phyloP scores from a whole-genome alignment of 1,140 invertebrate genomes.

The Melanaphis sacchari region DNA sequence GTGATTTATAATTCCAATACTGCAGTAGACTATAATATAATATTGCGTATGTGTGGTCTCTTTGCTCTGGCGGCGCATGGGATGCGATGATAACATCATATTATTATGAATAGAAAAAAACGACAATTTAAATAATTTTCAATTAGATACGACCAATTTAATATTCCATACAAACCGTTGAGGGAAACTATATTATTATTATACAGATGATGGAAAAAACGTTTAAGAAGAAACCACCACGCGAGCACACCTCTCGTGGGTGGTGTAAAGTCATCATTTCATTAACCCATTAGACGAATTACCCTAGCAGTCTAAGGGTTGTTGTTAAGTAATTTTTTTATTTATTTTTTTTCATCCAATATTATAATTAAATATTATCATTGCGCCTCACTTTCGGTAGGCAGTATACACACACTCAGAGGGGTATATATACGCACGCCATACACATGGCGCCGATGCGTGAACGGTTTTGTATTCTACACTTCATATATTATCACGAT shows the following conservation, averaged over 20 bases:
- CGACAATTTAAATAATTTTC: constrained; percentile 24
- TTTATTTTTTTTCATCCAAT: not conserved
- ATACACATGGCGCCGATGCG: constrained; percentile 48
- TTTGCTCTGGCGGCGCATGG: not conserved
- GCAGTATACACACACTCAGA: not conserved
- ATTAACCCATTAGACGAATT: constrained; percentile 38
- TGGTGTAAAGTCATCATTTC: not conserved
- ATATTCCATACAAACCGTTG: not conserved
- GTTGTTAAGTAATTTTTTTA: constrained; percentile 26
- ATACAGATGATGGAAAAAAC: not conserved
- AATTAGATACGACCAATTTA: constrained; percentile 26
- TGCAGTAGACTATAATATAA: not conserved
- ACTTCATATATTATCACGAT: constrained; percentile 53
- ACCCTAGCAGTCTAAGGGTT: not conserved
- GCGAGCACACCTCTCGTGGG: not conserved
- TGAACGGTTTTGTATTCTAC: constrained; percentile 52
- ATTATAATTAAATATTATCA: constrained; percentile 46
- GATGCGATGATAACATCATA: not conserved
- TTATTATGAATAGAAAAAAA: not conserved
- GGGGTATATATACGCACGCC: not conserved
- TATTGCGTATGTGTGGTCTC: not conserved
- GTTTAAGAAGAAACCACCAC: not conserved
- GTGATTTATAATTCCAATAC: not conserved
- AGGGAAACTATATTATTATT: not conserved
- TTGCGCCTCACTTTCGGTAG: not conserved